These are phyloP conservation scores for Megaleporinus macrocephalus DNA, from an alignment of 2,113 vertebrate species.

Conservation along the genomic window DNA sequence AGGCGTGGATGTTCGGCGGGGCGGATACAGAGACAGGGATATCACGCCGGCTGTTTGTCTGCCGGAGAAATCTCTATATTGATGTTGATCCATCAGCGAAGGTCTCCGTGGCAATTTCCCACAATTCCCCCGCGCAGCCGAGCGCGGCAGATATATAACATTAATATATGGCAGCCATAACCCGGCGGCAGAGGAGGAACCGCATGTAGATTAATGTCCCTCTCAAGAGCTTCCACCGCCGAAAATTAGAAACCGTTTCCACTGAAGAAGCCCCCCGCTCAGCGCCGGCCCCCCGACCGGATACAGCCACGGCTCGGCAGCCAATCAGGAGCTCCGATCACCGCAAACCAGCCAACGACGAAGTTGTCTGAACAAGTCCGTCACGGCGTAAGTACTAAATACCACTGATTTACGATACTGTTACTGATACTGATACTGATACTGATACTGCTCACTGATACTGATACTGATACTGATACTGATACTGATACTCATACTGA, in stretches of 20 bases:
- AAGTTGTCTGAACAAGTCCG: no score
- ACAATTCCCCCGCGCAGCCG: slow-evolving; percentile 25
- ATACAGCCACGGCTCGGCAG: no score
- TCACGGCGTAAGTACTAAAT: no score
- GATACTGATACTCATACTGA: no score
- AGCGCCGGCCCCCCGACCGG: neutral
- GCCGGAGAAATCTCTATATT: slow-evolving; percentile 33
- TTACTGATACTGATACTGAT: no score
- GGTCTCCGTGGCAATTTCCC: slow-evolving; percentile 38
- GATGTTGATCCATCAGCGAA: slow-evolving; percentile 28
- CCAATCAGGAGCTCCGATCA: no score
- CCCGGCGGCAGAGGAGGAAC: neutral
- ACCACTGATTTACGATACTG: no score
- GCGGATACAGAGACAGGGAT: neutral
- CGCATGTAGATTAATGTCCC: slow-evolving; percentile 32
- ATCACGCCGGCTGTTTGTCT: neutral
- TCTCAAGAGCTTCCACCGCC: slow-evolving; percentile 28
- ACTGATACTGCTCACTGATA: no score
- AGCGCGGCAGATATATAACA: slow-evolving; percentile 19
- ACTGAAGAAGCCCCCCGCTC: neutral
- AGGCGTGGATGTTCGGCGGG: neutral
- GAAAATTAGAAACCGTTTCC: slow-evolving; percentile 28
- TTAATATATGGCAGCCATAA: slow-evolving; percentile 34
- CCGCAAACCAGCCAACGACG: no score
- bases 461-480: no score